Evolutionary conservation across 2,797 vertebrate species (phyloP).

Genomic region (Molossus alvarezi): DNA sequence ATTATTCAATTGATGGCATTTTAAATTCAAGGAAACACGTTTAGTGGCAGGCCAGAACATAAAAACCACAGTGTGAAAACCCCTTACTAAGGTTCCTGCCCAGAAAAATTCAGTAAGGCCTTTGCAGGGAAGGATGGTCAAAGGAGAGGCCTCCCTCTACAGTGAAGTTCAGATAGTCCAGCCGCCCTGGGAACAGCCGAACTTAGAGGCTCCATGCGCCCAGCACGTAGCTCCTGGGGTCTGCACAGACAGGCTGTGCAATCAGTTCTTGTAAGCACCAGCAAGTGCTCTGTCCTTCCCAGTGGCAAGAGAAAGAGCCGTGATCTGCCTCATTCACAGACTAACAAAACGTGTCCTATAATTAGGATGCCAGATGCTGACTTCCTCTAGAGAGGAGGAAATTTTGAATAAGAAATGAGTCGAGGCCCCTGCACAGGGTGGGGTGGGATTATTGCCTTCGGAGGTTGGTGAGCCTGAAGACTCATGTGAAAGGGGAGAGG

Average conservation of each 20-base stretch:
- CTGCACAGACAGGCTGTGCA: slow-evolving; percentile 18
- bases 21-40: neutral
- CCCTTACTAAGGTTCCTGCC: neutral
- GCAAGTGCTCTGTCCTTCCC: slow-evolving; percentile 22
- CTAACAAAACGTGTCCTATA: slow-evolving; percentile 68
- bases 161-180: neutral
- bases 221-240: neutral
- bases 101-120: neutral
- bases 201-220: slow-evolving; percentile 31
- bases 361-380: slow-evolving; percentile 68
- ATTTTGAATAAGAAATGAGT: slow-evolving; percentile 36
- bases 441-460: neutral
- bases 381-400: slow-evolving; percentile 57
- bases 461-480: neutral
- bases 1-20: neutral
- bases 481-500: neutral
- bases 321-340: slow-evolving; percentile 76
- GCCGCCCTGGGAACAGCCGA: neutral
- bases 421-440: neutral
- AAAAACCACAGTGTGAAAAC: slow-evolving; percentile 7
- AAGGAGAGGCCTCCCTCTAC: neutral
- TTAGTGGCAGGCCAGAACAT: neutral
- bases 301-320: slow-evolving; percentile 33
- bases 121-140: neutral
- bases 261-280: neutral